A percentile compares a stretch with the other conserved stretches of the same genome.
phyloP scores from a whole-genome alignment of 2,113 vertebrate genomes.

The Platanista minor region DNA sequence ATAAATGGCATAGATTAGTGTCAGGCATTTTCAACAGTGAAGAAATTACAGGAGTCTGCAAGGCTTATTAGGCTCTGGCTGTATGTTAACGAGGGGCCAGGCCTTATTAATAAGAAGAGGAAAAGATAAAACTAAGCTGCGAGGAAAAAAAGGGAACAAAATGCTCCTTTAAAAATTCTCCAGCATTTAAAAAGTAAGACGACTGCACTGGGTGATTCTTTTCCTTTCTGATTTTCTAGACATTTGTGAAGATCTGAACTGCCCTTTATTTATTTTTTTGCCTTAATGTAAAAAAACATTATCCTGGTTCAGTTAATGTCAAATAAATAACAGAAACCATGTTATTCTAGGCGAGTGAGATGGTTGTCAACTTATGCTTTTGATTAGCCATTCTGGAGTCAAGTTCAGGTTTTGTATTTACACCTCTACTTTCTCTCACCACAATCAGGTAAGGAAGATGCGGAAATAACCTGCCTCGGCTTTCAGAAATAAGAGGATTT shows the following conservation, averaged over 20 bases:
- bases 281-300: not conserved
- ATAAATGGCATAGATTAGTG: slow-evolving; percentile 87
- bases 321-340: not conserved
- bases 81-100: slow-evolving; percentile 83
- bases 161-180: slow-evolving; percentile 30
- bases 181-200: slow-evolving; percentile 47
- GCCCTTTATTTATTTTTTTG: slow-evolving; percentile 28
- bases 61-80: slow-evolving; percentile 84
- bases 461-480: not conserved
- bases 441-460: not conserved
- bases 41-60: slow-evolving; percentile 86
- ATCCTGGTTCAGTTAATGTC: not conserved
- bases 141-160: slow-evolving; percentile 16
- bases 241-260: slow-evolving; percentile 16
- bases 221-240: slow-evolving; percentile 52
- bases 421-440: not conserved
- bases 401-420: not conserved
- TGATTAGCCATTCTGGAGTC: not conserved
- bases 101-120: slow-evolving; percentile 82
- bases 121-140: slow-evolving; percentile 67
- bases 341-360: not conserved
- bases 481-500: slow-evolving; percentile 6
- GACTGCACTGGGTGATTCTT: slow-evolving; percentile 14
- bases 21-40: slow-evolving; percentile 85
- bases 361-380: not conserved